Evolutionary conservation across 2,797 vertebrate genomes (phyloP), one percentile per base, ranked within the genome.

Genomic region (Microctenopoma steveboyesi): DNA sequence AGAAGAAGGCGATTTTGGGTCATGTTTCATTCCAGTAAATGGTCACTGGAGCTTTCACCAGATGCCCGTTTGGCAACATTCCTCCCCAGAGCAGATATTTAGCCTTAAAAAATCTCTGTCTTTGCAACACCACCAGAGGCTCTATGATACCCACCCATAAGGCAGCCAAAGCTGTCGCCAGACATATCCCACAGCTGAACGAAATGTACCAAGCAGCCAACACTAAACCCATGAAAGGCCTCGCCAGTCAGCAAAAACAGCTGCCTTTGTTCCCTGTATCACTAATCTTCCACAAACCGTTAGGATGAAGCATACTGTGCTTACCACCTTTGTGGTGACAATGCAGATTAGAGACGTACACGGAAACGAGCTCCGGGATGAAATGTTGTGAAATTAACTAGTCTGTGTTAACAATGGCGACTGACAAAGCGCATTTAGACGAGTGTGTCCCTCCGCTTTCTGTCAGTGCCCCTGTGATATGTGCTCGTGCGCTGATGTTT

Each of bases 161-260:
- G 68, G 69, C 65, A 69, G 71, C 55, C 66, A 71, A 66, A 81
- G 68, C 77, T 69, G 75, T 69, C 45, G 18, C 46, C 51, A 74
- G 58, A 78, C 74, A 64, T 64, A 60, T 70, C 69, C 72, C 72
- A 72, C 63, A 69, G 81, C 71, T 72, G 78, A 72, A 79, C 81
- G 78, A 67, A 88, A 83, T 80, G 73, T 74, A 74, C 80, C 78
- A 75, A 88, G 59, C 68, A 82, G 65, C 71, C 77, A 70, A 75
- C 66, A n/a, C 78, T 87, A 88, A 88, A 90, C 80, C 88, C 78
- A 84, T 82, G 65, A 85, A 87, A 87, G 79, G 59, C 74, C 67
- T 81, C 59, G 49, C 69, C 81, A 73, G 64, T 86, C 82, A 89
- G 63, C 84, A 78, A 80, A 79, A 83, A 78, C 77, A 79, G 65